phyloP scores from a whole-genome alignment of 30 jellyfish, hydroid and myxozoan species.

The Aurelia coerulea region DNA sequence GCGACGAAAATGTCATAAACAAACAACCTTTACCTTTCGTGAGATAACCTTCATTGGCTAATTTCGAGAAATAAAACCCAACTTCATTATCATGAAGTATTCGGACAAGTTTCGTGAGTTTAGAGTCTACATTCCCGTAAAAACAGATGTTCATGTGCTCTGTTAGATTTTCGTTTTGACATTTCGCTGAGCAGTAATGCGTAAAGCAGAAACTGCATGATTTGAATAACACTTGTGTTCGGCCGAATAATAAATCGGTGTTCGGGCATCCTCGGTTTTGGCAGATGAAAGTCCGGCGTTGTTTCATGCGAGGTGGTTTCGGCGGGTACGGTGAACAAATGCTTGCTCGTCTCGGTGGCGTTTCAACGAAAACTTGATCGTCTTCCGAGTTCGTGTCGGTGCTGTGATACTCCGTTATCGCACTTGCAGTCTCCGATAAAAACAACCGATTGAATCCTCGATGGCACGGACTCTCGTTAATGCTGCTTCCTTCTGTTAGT shows the following conservation, averaged over 20 bases:
- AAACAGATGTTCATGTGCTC: slow-evolving; percentile 75
- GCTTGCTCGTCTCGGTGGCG: slow-evolving; percentile 34
- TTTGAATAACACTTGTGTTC: slow-evolving; percentile 67
- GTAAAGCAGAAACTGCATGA: slow-evolving; percentile 91
- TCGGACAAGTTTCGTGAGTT: slow-evolving; percentile 14
- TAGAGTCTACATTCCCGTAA: slow-evolving; percentile 73
- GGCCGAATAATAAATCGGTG: slow-evolving; percentile 78
- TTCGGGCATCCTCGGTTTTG: slow-evolving; percentile 65
- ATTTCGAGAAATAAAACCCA: slow-evolving; percentile 18
- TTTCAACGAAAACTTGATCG: slow-evolving; percentile 54
- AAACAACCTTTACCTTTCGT: slow-evolving; percentile 80
- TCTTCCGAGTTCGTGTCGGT: slow-evolving; percentile 21
- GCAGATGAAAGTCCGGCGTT: slow-evolving; percentile 72
- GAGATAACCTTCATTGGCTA: slow-evolving; percentile 47
- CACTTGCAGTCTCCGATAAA: slow-evolving; percentile 59
- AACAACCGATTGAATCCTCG: slow-evolving; percentile 55
- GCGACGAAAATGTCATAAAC: slow-evolving; percentile 61
- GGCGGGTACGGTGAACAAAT: slow-evolving; percentile 66
- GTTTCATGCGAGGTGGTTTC: slow-evolving; percentile 89
- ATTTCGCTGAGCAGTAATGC: slow-evolving; percentile 91
- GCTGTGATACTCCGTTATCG: slow-evolving; percentile 42
- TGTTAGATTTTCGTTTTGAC: slow-evolving; percentile 52
- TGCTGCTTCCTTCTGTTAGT: slow-evolving; percentile 60
- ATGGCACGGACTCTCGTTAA: slow-evolving; percentile 67
- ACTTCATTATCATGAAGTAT: slow-evolving; percentile 15